Evolutionary conservation across 1,140 invertebrate genomes (phyloP).

Genomic region (Colletes gigas): DNA sequence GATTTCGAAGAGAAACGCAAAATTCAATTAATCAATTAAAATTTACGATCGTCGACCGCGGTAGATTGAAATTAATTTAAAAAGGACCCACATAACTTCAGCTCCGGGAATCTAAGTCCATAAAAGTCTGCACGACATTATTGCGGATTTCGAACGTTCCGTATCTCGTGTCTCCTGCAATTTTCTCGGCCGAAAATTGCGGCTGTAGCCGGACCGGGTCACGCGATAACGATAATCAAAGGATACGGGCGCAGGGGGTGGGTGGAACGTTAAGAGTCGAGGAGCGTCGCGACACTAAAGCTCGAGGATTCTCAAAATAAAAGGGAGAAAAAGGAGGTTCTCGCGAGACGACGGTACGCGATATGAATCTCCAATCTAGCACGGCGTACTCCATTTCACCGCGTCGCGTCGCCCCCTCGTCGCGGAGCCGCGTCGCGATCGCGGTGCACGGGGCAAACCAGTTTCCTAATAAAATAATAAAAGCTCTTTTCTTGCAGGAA

Average conservation of each 20-base stretch:
- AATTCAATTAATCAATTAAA: no score
- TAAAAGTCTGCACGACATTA: not conserved
- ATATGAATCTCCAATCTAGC: constrained; percentile 29
- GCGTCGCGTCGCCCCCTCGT: constrained; percentile 54
- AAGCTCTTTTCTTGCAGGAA: constrained; percentile 53
- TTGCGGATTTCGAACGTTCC: not conserved
- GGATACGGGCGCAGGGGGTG: not conserved
- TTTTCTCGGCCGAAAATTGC: constrained; percentile 1
- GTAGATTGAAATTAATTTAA: no score
- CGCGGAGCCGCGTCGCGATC: constrained; percentile 52
- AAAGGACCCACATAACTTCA: not conserved
- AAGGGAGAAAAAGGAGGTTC: constrained; percentile 1
- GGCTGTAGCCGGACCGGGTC: not conserved
- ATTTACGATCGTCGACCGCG: no score
- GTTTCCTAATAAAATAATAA: constrained; percentile 77
- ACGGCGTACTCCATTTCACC: constrained; percentile 39
- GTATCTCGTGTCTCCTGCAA: not conserved
- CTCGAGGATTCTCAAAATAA: not conserved
- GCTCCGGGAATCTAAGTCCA: not conserved
- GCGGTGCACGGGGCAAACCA: constrained; percentile 68
- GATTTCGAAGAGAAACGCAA: no score
- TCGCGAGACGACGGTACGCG: constrained; percentile 22
- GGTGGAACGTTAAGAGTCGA: not conserved
- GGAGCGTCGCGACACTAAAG: constrained; percentile 18
- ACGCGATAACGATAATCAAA: constrained; percentile 22